phyloP scores from a whole-genome alignment of 2,113 vertebrate species.

The Hippoglossus stenolepis region DNA sequence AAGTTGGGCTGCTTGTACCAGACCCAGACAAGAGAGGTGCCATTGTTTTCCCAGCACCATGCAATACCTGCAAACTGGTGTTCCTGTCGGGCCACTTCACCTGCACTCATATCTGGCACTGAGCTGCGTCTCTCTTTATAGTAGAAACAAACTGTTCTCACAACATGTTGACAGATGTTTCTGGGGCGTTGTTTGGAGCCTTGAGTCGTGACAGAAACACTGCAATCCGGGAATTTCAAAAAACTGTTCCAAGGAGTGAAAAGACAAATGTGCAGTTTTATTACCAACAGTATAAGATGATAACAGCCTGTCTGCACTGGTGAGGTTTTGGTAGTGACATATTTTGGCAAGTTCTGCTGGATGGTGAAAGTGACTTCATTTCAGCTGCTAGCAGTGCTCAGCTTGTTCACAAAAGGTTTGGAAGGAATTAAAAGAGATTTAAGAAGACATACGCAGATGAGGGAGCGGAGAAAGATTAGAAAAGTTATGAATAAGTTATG shows the following conservation, averaged over 20 bases:
- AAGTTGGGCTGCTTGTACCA: not conserved
- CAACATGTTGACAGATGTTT: too few relatives aligned
- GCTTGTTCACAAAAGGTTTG: not conserved
- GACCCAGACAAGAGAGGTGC: not conserved
- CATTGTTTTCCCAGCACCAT: not conserved
- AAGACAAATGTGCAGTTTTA: not conserved
- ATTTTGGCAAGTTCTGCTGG: constrained; percentile 14
- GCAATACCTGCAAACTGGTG: not conserved
- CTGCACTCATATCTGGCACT: not conserved
- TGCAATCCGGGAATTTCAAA: too few relatives aligned
- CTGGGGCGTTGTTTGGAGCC: not conserved
- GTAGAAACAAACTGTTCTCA: not conserved
- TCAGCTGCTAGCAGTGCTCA: not conserved
- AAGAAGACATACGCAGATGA: not conserved
- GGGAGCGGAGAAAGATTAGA: not conserved
- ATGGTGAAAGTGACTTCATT: constrained; percentile 4
- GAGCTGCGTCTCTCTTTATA: not conserved
- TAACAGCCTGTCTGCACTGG: not conserved
- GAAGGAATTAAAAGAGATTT: not conserved
- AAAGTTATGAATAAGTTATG: not conserved
- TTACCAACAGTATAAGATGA: constrained; percentile 1
- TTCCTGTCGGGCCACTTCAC: not conserved
- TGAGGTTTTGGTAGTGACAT: not conserved
- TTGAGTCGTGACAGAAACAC: not conserved
- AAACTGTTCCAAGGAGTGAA: not conserved